A percentile compares a stretch with the other conserved stretches of the same genome.
Conservation (phyloP, 1,140 invertebrate species). For the Kradibia gibbosae region DNA sequence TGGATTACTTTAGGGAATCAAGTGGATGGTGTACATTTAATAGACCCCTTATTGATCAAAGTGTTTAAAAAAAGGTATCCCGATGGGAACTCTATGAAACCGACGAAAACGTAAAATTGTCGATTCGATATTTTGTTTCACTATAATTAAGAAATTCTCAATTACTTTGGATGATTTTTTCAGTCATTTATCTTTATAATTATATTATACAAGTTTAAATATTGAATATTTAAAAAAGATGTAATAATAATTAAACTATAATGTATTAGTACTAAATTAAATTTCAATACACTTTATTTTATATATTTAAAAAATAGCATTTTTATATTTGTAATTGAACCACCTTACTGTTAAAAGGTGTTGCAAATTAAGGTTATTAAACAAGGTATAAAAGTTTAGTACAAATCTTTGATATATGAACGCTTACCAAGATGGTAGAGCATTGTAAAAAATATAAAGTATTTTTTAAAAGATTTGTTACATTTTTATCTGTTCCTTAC, state of each 20-base stretch:
- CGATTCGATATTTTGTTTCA: background rate
- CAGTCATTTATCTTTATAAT: background rate
- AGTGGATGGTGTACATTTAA: slow-evolving; percentile 92
- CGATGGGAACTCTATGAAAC: slow-evolving; percentile 90
- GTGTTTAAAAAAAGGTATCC: slow-evolving; percentile 94
- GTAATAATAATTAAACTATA: background rate
- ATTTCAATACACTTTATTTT: background rate
- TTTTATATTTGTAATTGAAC: background rate
- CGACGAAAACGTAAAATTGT: slow-evolving; percentile 61
- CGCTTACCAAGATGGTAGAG: slow-evolving; percentile 32
- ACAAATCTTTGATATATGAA: slow-evolving; percentile 49
- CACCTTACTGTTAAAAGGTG: background rate
- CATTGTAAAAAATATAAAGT: slow-evolving; percentile 51
- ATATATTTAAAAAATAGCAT: background rate
- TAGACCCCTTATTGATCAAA: slow-evolving; percentile 93
- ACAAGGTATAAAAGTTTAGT: slow-evolving; percentile 49
- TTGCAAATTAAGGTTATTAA: background rate
- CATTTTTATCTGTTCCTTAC: slow-evolving; percentile 26
- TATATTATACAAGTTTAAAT: background rate
- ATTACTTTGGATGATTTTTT: background rate
- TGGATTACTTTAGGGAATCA: slow-evolving; percentile 98
- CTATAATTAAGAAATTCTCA: background rate
- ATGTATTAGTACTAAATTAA: background rate
- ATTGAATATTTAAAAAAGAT: too few relatives aligned
- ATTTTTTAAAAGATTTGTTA: slow-evolving; percentile 40